Evolutionary conservation across 2,797 vertebrate species (phyloP).

Genomic region (Enteromius argenteus): DNA sequence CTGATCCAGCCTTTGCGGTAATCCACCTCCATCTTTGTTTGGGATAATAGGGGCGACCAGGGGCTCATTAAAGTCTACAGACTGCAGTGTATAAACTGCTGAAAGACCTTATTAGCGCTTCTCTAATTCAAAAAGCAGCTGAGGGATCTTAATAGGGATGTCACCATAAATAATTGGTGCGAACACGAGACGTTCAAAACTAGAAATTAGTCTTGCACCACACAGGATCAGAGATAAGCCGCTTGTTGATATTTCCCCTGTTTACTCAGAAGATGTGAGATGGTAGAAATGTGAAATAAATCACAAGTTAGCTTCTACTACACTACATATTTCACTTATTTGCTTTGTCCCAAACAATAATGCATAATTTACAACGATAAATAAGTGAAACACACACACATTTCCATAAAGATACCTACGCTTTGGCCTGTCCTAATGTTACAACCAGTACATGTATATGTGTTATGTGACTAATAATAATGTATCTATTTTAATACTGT

Average conservation of each 20-base stretch:
- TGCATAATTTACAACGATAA: background rate
- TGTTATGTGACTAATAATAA: no score
- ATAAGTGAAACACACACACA: background rate
- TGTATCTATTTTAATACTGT: no score
- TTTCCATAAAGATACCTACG: background rate
- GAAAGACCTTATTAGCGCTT: conserved; percentile 59
- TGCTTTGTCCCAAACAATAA: background rate
- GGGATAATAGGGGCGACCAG: conserved; percentile 57
- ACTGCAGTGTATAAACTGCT: conserved; percentile 56
- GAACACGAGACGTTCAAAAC: conserved; percentile 38
- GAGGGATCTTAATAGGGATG: conserved; percentile 57
- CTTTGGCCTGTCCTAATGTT: background rate
- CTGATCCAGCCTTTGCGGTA: conserved; percentile 51
- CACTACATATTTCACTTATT: background rate
- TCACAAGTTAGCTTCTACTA: background rate
- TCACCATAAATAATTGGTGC: conserved; percentile 57
- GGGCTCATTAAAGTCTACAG: conserved; percentile 60
- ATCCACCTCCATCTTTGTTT: conserved; percentile 58
- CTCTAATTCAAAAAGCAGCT: conserved; percentile 55
- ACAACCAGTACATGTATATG: background rate
- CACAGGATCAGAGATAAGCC: conserved; percentile 33
- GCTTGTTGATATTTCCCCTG: conserved; percentile 29
- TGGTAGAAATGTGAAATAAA: background rate
- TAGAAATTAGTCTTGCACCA: conserved; percentile 45
- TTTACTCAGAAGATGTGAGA: conserved; percentile 14